Conservation (phyloP, 2,113 vertebrate species). For the Scophthalmus maximus region DNA sequence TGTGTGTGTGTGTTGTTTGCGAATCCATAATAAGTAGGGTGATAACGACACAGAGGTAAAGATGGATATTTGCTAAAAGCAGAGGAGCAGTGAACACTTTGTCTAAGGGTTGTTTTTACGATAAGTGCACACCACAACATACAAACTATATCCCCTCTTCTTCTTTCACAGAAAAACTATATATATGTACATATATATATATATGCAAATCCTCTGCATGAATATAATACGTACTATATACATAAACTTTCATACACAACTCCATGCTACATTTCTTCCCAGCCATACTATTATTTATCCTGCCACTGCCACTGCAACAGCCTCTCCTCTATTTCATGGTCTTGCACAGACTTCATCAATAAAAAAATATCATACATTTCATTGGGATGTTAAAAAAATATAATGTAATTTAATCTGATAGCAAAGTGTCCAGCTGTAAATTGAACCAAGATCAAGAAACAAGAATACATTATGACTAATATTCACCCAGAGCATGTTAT, state of each 20-base stretch:
- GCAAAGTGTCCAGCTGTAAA: background rate
- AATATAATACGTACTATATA: background rate
- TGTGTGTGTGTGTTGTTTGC: conserved; percentile 26
- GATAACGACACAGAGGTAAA: conserved; percentile 59
- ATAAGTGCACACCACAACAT: conserved; percentile 60
- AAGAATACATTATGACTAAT: background rate
- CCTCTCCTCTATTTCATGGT: background rate
- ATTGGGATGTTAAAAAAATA: background rate
- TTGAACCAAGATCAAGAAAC: background rate
- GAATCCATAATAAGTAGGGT: conserved; percentile 55
- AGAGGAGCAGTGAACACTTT: conserved; percentile 62
- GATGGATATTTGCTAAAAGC: conserved; percentile 66
- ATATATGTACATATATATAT: background rate
- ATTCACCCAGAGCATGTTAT: background rate
- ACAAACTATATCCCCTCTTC: conserved; percentile 9
- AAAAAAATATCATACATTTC: background rate
- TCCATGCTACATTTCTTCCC: background rate
- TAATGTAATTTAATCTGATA: background rate
- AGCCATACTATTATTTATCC: background rate
- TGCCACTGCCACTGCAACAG: background rate
- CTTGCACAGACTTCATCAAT: background rate
- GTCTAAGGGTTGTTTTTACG: conserved; percentile 50
- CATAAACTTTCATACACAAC: background rate
- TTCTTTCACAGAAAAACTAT: background rate
- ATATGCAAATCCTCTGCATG: background rate